Base-by-base conservation (phyloP, 2,113 vertebrate species). In the Salvator merianae region DNA sequence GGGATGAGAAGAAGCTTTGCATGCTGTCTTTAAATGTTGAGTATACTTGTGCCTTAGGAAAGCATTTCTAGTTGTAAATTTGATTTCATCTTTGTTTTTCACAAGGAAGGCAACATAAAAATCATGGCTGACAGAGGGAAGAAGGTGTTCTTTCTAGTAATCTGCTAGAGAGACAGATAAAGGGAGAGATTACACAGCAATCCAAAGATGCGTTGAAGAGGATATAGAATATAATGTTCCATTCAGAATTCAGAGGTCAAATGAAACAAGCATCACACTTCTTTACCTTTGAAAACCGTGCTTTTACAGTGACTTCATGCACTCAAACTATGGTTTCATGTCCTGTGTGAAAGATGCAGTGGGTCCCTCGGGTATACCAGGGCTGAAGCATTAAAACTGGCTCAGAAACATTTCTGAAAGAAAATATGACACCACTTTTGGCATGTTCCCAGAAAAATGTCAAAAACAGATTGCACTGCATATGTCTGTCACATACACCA, bases 361-460 rank as follows among this genome's bases (percentile, higher is more conserved):
- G 36, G 55, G 18, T 28, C 34, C 73, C 30, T 77, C 74, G 70
- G 32, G 76, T 72, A 34, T 75, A 83, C 55, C 38, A 38, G 38
- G n/a, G 32, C 18, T 69, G 40, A 47, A 82, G 83, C 3, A 68
- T 24, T 8, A 7, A 38, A 74, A 79, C 71, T 84, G 71, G 38
- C 66, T 84, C 50, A 69, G 30, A 80, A 84, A 80, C 66, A 65
- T 47, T 65, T 73, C 30, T n/a, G 47, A 75, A 84, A 66, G n/a
- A 88, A 26, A 84, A 86, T 69, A 34, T 79, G 76, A 84, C 68
- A 79, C 53, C 55, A 72, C 38, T 70, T 43, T 78, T 83, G 69
- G 75, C 80, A 66, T 77, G 38, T 38, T n/a, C 47, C 59, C 59
- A 83, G 69, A 72, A 47, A 63, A 62, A 24, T 1, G 3, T 38